Evolutionary conservation across 2,888 invertebrate genomes (phyloP).

Genomic region (Hanleya hanleyi): DNA sequence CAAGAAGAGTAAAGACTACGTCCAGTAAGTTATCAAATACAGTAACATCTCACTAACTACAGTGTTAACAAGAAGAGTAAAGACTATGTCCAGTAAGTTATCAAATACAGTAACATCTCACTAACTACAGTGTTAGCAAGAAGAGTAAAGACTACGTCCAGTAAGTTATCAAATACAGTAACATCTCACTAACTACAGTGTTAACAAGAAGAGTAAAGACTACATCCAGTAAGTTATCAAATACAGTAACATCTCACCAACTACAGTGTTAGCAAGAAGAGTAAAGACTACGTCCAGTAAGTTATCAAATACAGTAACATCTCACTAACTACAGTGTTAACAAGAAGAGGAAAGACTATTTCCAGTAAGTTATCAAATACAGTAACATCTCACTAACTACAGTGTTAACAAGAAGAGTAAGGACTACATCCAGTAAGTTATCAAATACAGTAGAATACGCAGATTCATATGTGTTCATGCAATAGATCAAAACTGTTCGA

Average conservation of each 20-base stretch:
- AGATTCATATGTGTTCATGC: too few species aligned
- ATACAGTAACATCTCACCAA: slow-evolving; percentile 86
- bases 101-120: slow-evolving; percentile 80
- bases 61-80: slow-evolving; percentile 98
- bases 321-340: slow-evolving; percentile 99
- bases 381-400: background rate
- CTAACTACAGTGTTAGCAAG: slow-evolving; percentile 98
- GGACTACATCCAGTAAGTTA: background rate
- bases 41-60: slow-evolving; percentile 92
- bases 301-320: slow-evolving; percentile 77
- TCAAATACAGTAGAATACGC: too few species aligned
- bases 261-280: slow-evolving; percentile 98
- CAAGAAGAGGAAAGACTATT: slow-evolving; percentile 96
- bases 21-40: slow-evolving; percentile 81
- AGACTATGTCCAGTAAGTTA: slow-evolving; percentile 91
- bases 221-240: slow-evolving; percentile 88
- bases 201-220: slow-evolving; percentile 97
- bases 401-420: background rate
- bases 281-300: slow-evolving; percentile 95
- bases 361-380: slow-evolving; percentile 81
- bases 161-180: slow-evolving; percentile 77
- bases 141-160: slow-evolving; percentile 96
- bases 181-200: slow-evolving; percentile 98
- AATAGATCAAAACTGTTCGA: too few species aligned
- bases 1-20: slow-evolving; percentile 96